Evolutionary conservation across 1,140 invertebrate species (phyloP).

Genomic region (Zaprionus capensis): DNA sequence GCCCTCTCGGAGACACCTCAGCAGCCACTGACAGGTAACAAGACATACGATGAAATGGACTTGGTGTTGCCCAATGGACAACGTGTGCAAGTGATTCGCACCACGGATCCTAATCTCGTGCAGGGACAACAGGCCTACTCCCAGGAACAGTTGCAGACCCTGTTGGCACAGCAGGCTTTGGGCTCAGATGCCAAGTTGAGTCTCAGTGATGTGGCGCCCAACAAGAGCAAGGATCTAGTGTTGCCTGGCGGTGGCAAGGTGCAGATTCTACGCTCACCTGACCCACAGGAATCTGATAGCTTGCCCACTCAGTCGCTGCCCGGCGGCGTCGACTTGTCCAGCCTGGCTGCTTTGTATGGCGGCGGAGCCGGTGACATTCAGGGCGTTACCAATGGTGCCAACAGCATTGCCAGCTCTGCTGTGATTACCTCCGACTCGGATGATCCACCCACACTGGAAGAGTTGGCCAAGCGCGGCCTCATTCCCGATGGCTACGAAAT

Average conservation of each 20-base stretch:
- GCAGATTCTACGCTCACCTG: constrained; percentile 88
- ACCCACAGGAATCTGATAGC: constrained; percentile 83
- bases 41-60: constrained; percentile 90
- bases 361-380: constrained; percentile 71
- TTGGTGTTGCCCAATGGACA: constrained; percentile 90
- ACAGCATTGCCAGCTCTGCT: constrained; percentile 83
- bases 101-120: constrained; percentile 87
- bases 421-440: constrained; percentile 82
- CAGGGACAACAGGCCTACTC: constrained; percentile 79
- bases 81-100: constrained; percentile 89
- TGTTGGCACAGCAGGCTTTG: constrained; percentile 74
- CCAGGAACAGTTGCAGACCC: constrained; percentile 72
- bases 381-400: constrained; percentile 74
- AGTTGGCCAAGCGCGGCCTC: constrained; percentile 89
- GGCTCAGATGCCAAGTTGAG: constrained; percentile 59
- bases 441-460: constrained; percentile 87
- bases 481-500: constrained; percentile 92
- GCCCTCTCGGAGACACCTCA: constrained; percentile 88
- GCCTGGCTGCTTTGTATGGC: constrained; percentile 73
- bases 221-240: constrained; percentile 88
- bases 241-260: constrained; percentile 90
- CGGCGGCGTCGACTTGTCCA: constrained; percentile 76
- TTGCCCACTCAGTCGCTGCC: constrained; percentile 61
- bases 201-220: constrained; percentile 74
- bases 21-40: constrained; percentile 86